Percentiles rank a stretch among this genome's conserved stretches.
These are phyloP conservation scores for Drosophila sturtevanti DNA, from an alignment of 1,140 invertebrate species.

Conservation along the genomic window DNA sequence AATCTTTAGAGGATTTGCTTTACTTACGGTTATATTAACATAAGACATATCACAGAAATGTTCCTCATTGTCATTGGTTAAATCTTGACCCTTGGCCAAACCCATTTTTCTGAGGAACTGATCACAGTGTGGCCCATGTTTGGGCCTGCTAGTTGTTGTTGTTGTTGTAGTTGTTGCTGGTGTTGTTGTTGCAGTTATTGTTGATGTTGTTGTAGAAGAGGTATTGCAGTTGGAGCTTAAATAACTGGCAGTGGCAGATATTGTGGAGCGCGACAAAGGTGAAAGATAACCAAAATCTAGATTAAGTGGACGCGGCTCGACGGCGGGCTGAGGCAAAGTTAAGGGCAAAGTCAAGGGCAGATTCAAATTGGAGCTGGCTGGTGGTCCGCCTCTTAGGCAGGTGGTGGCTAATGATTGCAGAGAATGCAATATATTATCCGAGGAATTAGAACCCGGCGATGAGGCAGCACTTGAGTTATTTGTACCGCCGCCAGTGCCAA, in stretches of 20 bases:
- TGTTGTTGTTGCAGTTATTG: conserved; percentile 32
- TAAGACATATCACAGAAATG: conserved; percentile 82
- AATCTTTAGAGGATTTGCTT: not conserved
- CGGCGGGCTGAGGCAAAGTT: conserved; percentile 13
- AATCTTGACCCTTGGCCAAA: conserved; percentile 71
- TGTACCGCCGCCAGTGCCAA: conserved; percentile 21
- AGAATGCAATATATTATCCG: conserved; percentile 74
- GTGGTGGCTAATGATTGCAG: conserved; percentile 79
- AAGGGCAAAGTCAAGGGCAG: conserved; percentile 14
- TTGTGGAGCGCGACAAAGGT: conserved; percentile 23
- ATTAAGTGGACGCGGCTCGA: conserved; percentile 45
- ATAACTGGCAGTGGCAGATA: conserved; percentile 35
- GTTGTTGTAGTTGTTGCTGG: conserved; percentile 2
- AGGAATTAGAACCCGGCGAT: conserved; percentile 59
- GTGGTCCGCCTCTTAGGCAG: conserved; percentile 65
- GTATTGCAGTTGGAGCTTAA: conserved; percentile 11
- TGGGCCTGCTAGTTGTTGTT: conserved; percentile 46
- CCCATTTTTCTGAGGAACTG: conserved; percentile 82
- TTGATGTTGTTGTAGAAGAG: not conserved
- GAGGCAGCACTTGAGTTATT: conserved; percentile 61
- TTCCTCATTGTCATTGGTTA: conserved; percentile 72
- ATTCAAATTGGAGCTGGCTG: not conserved
- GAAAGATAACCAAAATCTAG: conserved; percentile 26
- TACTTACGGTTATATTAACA: conserved; percentile 81
- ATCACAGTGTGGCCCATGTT: conserved; percentile 83